A percentile compares a stretch with the other conserved stretches of the same genome.
These are phyloP conservation scores for Phalacrocorax carbo DNA, from an alignment of 2,113 vertebrate species.

Conservation along the genomic window DNA sequence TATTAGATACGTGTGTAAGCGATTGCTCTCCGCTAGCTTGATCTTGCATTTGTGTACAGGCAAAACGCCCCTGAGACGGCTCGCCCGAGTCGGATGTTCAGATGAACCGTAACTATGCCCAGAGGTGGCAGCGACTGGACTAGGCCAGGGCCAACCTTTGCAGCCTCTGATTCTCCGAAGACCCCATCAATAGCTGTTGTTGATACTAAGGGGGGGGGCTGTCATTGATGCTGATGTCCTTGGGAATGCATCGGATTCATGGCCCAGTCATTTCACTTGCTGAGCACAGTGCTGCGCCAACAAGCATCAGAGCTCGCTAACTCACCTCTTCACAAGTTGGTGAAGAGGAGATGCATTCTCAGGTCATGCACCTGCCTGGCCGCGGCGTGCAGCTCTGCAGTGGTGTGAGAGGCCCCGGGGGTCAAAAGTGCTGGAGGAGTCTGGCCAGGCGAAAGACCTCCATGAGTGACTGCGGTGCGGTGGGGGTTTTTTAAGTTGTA, in stretches of 20 bases:
- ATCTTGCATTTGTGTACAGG: neutral
- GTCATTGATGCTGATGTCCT: neutral
- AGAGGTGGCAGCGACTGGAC: neutral
- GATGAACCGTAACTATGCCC: neutral
- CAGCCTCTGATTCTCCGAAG: neutral
- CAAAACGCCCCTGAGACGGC: neutral
- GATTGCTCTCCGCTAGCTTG: neutral
- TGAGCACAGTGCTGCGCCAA: neutral
- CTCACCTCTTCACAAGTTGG: neutral
- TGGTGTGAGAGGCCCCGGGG: neutral
- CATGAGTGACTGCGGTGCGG: fast-evolving
- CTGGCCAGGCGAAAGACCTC: neutral
- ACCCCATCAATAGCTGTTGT: neutral
- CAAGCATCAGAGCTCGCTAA: neutral
- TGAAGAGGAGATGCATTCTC: neutral
- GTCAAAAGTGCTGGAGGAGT: too few species aligned
- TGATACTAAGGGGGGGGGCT: neutral
- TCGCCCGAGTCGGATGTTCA: fast-evolving
- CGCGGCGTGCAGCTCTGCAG: neutral
- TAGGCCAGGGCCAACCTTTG: neutral
- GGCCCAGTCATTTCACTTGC: neutral
- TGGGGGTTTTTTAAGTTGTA: neutral
- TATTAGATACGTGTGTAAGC: neutral
- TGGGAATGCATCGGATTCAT: fast-evolving
- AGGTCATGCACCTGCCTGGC: neutral